Percentiles rank a stretch among this genome's conserved stretches.
Evolutionary conservation across 2,113 vertebrate species (phyloP).

Genomic region (Ahaetulla prasina): DNA sequence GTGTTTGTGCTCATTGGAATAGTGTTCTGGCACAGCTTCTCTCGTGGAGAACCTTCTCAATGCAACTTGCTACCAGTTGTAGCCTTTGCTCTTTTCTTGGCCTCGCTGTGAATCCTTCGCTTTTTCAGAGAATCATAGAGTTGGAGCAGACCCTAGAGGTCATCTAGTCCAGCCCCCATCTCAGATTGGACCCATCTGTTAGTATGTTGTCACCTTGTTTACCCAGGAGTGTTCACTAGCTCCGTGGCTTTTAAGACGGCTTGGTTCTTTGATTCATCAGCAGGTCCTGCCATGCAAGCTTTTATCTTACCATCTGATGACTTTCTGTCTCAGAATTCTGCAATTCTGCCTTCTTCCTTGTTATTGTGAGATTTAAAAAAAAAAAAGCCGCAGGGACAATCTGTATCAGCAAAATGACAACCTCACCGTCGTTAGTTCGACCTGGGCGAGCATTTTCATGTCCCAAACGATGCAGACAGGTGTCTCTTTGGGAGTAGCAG

Average conservation of each 20-base stretch:
- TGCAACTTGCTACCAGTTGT: no score
- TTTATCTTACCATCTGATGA: neutral
- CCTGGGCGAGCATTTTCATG: neutral
- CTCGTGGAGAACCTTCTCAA: no score
- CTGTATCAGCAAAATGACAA: neutral
- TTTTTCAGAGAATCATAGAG: neutral
- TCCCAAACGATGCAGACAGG: neutral
- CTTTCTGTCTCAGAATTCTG: neutral
- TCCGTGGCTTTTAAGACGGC: neutral
- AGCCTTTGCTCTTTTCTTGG: no score
- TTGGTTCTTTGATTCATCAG: neutral
- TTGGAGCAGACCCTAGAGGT: neutral
- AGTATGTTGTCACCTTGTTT: neutral
- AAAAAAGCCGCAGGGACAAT: neutral
- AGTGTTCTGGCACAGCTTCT: no score
- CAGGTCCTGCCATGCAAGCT: neutral
- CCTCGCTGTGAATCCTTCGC: no score
- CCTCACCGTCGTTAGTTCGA: fast-evolving
- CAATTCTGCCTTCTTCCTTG: no score
- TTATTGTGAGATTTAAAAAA: neutral
- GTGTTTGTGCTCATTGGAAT: no score
- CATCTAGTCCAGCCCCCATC: neutral
- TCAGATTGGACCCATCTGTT: neutral
- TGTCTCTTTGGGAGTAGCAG: neutral
- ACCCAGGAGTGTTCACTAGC: neutral